Percentiles rank a stretch among this genome's conserved stretches.
phyloP scores from a whole-genome alignment of 1,140 invertebrate species.

The Marisa cornuarietis region DNA sequence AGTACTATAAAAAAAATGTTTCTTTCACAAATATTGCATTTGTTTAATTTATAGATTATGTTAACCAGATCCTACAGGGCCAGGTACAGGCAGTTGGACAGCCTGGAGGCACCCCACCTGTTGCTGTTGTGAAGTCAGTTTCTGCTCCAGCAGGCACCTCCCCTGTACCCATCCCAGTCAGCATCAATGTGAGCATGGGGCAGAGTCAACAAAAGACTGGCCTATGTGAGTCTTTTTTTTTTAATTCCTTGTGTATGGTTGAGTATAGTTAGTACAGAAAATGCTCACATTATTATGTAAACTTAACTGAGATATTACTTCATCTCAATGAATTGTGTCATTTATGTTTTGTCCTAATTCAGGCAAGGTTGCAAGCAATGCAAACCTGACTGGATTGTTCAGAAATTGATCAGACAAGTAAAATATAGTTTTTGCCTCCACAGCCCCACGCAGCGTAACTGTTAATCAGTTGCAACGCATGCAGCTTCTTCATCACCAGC shows the following conservation, averaged over 20 bases:
- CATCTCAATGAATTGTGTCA: too few species aligned
- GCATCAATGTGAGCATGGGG: constrained; percentile 53
- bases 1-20: too few species aligned
- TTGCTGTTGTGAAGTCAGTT: constrained; percentile 54
- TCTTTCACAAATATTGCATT: not conserved
- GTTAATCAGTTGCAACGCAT: constrained; percentile 48
- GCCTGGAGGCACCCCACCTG: constrained; percentile 30
- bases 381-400: not conserved
- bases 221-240: constrained; percentile 36
- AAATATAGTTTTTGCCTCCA: not conserved
- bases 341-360: too few species aligned
- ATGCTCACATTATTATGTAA: not conserved
- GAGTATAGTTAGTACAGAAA: not conserved
- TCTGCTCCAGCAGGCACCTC: constrained; percentile 48
- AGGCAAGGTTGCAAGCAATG: not conserved
- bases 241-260: too few species aligned
- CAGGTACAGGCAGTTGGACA: constrained; percentile 49
- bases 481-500: constrained; percentile 37
- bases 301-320: too few species aligned
- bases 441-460: constrained; percentile 36
- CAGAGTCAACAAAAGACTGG: constrained; percentile 44
- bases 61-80: constrained; percentile 50
- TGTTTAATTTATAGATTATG: constrained; percentile 20
- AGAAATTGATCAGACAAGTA: not conserved
- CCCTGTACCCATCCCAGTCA: constrained; percentile 47